Percentiles rank a stretch among this genome's conserved stretches.
phyloP scores from a whole-genome alignment of 1,140 invertebrate species.

The Bathynomus jamesi region DNA sequence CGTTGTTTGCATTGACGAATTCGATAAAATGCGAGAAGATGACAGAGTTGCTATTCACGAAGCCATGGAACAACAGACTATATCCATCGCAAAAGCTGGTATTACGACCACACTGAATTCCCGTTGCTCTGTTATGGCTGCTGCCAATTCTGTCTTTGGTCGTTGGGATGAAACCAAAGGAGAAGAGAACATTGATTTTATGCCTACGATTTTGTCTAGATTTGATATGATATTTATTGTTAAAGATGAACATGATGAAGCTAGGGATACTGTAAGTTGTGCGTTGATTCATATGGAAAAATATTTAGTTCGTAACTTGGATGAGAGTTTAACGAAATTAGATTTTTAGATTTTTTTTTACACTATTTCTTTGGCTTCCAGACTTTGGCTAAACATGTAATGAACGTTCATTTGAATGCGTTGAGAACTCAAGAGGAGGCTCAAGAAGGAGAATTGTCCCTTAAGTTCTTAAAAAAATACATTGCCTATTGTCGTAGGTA shows the following conservation, averaged over 20 bases:
- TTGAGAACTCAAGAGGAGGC: slow-evolving; percentile 55
- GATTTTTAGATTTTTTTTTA: too few relatives aligned
- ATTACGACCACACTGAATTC: slow-evolving; percentile 98
- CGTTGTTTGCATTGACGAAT: slow-evolving; percentile 99
- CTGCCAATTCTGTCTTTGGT: slow-evolving; percentile 97
- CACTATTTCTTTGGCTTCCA: slow-evolving; percentile 46
- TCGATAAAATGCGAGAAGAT: slow-evolving; percentile 99
- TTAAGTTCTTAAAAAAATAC: slow-evolving; percentile 85
- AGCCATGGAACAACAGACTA: slow-evolving; percentile 99
- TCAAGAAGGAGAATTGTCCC: slow-evolving; percentile 64
- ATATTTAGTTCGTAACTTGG: too few relatives aligned
- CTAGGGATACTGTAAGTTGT: slow-evolving; percentile 66
- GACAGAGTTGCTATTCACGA: slow-evolving; percentile 99
- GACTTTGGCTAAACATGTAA: slow-evolving; percentile 92
- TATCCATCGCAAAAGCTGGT: slow-evolving; percentile 98
- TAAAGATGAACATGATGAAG: slow-evolving; percentile 91
- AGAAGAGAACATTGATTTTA: slow-evolving; percentile 98
- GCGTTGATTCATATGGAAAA: neutral
- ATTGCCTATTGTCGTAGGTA: slow-evolving; percentile 81
- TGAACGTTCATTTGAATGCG: slow-evolving; percentile 90
- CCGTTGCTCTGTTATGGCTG: slow-evolving; percentile 93
- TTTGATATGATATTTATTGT: slow-evolving; percentile 99
- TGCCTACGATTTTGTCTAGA: slow-evolving; percentile 99
- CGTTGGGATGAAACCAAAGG: slow-evolving; percentile 98
- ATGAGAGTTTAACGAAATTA: too few relatives aligned